phyloP scores from a whole-genome alignment of 2,113 vertebrate species.

The Tapirus terrestris region DNA sequence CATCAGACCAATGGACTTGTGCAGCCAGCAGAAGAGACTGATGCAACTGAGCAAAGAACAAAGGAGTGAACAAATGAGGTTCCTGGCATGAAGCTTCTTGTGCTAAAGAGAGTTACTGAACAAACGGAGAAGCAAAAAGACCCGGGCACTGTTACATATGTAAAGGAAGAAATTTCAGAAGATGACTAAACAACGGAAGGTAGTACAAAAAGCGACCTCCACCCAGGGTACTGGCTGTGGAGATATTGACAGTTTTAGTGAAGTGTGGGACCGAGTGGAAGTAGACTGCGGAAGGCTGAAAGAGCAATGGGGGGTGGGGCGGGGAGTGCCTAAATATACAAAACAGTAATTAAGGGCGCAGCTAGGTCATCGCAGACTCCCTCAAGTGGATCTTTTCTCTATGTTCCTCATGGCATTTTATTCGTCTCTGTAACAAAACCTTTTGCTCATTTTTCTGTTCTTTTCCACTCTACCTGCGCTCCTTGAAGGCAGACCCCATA shows the following conservation, averaged over 20 bases:
- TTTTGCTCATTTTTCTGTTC: neutral
- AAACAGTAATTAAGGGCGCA: neutral
- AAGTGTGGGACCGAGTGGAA: too few species aligned
- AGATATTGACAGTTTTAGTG: fast-evolving
- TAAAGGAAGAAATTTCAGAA: neutral
- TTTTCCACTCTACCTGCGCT: neutral
- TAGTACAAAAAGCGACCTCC: neutral
- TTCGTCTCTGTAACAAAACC: neutral
- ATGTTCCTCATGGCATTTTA: neutral
- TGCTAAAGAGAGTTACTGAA: neutral
- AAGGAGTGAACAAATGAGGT: neutral
- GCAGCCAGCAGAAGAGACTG: neutral
- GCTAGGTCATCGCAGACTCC: neutral
- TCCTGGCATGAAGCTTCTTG: neutral
- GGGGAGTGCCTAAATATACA: neutral
- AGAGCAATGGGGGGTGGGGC: fast-evolving
- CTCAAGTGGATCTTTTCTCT: neutral
- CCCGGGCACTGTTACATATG: fast-evolving
- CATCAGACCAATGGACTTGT: neutral
- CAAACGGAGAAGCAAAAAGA: neutral
- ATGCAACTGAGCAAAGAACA: neutral
- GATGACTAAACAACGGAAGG: neutral
- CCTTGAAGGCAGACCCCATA: neutral
- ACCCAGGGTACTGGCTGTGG: neutral
- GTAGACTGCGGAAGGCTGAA: too few species aligned